phyloP scores from a whole-genome alignment of 2,113 vertebrate species.

The Elephantulus edwardii region DNA sequence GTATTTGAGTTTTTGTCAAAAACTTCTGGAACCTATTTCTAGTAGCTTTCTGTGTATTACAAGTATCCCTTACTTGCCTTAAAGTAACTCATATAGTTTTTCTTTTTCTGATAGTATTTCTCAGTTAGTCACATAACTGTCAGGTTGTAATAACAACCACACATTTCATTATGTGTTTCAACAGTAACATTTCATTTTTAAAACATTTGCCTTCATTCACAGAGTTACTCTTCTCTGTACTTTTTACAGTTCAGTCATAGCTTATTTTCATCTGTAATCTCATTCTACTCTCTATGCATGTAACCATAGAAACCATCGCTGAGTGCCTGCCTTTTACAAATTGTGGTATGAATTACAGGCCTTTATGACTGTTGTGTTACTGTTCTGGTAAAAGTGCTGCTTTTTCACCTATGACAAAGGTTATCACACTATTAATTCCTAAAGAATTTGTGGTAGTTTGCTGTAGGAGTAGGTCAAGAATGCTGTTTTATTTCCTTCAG shows the following conservation, averaged over 20 bases:
- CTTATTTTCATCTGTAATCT: slow-evolving; percentile 67
- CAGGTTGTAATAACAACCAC: slow-evolving; percentile 39
- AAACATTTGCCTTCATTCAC: background rate
- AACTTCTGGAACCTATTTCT: background rate
- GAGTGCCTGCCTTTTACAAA: slow-evolving; percentile 72
- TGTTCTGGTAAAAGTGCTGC: slow-evolving; percentile 46
- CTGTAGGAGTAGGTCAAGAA: background rate
- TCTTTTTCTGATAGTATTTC: background rate
- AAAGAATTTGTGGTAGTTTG: slow-evolving; percentile 14
- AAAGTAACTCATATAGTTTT: slow-evolving; percentile 37
- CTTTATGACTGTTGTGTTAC: slow-evolving; percentile 47
- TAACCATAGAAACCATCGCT: slow-evolving; percentile 70
- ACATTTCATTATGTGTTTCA: slow-evolving; percentile 42
- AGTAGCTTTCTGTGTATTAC: background rate
- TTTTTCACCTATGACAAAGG: slow-evolving; percentile 57
- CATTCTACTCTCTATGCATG: slow-evolving; percentile 60
- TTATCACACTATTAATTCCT: slow-evolving; percentile 53
- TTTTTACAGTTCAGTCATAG: slow-evolving; percentile 49
- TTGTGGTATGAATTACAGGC: slow-evolving; percentile 64
- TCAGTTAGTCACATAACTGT: slow-evolving; percentile 43
- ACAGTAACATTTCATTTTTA: slow-evolving; percentile 30
- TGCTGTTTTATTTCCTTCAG: background rate
- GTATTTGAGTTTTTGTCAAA: background rate
- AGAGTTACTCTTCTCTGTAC: slow-evolving; percentile 29
- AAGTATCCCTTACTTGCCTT: background rate